Percentiles rank a stretch among this genome's conserved stretches.
Conservation (phyloP, 2,888 invertebrate species). For the Heliconius ismenius region DNA sequence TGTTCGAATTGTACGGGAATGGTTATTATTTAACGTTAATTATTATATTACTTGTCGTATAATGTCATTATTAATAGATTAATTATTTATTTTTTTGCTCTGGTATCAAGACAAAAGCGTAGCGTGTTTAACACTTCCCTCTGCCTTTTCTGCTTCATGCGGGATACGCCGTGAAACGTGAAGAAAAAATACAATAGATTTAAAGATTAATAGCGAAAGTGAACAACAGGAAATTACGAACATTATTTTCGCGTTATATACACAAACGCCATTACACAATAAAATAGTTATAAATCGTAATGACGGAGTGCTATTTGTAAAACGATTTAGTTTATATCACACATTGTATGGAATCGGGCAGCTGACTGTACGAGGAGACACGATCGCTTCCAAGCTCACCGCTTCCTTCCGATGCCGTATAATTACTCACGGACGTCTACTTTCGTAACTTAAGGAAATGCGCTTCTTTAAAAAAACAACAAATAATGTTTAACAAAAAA, state of each 20-base stretch:
- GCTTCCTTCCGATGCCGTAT: conserved; percentile 81
- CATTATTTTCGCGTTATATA: conserved; percentile 10
- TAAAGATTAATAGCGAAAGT: conserved; percentile 13
- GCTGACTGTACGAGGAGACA: conserved; percentile 53
- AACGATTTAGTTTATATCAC: conserved; percentile 16
- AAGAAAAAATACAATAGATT: not conserved
- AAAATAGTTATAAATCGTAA: not conserved
- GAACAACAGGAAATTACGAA: conserved; percentile 12
- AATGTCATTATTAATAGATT: conserved; percentile 4
- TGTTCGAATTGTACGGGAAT: conserved; percentile 31
- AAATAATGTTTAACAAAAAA: too few species aligned
- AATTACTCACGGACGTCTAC: conserved; percentile 48
- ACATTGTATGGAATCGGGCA: conserved; percentile 1
- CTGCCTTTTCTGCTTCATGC: too few species aligned
- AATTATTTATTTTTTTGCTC: not conserved
- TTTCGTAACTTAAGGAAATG: conserved; percentile 38
- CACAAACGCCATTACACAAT: conserved; percentile 12
- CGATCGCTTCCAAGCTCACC: conserved; percentile 63
- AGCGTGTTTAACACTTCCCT: too few species aligned
- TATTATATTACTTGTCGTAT: conserved; percentile 24
- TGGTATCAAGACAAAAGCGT: too few species aligned
- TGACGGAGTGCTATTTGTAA: conserved; percentile 11
- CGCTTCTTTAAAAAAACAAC: conserved; percentile 27
- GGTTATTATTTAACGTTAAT: conserved; percentile 30
- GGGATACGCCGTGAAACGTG: too few species aligned